Base-by-base conservation (phyloP, 2,113 vertebrate species). In the Lepus europaeus region DNA sequence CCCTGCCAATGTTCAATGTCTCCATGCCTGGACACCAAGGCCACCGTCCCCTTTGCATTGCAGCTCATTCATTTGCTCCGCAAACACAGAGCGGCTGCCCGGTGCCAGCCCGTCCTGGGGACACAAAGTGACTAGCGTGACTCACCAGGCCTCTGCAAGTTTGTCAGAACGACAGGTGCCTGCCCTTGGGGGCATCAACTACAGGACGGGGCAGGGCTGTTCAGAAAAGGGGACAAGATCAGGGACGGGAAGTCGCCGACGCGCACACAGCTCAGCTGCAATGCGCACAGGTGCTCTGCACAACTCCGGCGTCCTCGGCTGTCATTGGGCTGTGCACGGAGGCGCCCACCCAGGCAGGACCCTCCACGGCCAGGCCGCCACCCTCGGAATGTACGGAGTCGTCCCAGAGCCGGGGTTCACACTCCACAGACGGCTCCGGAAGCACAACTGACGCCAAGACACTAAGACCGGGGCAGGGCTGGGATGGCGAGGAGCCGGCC, bases 21-120 rank as follows among this genome's bases (percentile, higher is more conserved):
- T 6, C 45, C 45, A 45, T 31, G 45, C 16, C 3, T 2, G 49
- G 74, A 69, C 63, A 70, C 19, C 20, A 87, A 88, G 66, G 51
- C 33, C n/a, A 51, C 49, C 29, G n/a, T 6, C 29, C 56, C 36
- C 59, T 90, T 70, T 1, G 36, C 5, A 1, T 23, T 70, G 45
- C 82, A 91, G 87, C 66, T 17, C 87, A 70, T 22, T 68, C 56
- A 74, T 80, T 79, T 10, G 27, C 92, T 83, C 77, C 56, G 61
- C 66, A 81, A 91, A 64, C 87, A 93, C 61, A 73, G 84, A 11
- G 33, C 51, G 63, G 17, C 69, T 93, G 36, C 29, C 56, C 80
- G 72, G 87, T 93, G 68, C 80, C 87, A 77, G 51, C 56, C 49
- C 39, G 56, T 90, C n/a, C 59, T 23, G 84, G 51, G 23, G 68